Conservation (phyloP, 1,140 invertebrate genomes). For the Meteorus sp. region DNA sequence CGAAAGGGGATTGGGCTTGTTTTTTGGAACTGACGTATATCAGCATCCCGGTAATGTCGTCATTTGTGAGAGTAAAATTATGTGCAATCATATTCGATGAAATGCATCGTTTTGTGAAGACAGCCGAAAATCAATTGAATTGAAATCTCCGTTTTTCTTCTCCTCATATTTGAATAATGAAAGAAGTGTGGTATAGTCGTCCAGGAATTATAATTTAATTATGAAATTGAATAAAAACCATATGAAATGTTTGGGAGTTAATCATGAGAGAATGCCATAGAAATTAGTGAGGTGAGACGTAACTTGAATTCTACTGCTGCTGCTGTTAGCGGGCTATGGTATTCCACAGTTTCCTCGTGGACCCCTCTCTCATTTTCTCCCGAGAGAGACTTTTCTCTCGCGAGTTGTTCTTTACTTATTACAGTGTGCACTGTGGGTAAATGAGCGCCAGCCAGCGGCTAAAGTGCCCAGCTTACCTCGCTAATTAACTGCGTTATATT, state of each 20-base stretch:
- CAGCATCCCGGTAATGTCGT: no score
- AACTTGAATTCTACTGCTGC: no score
- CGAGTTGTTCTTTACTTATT: conserved; percentile 17
- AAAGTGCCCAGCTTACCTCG: conserved; percentile 5
- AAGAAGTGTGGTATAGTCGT: no score
- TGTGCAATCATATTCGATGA: not conserved
- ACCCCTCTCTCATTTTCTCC: no score
- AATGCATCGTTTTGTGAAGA: not conserved
- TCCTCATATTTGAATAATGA: no score
- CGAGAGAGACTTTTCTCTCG: not conserved
- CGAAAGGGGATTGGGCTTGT: not conserved
- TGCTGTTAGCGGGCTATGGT: no score
- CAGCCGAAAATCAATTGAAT: not conserved
- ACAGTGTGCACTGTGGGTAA: conserved; percentile 14
- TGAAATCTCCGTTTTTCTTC: no score
- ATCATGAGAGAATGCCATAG: no score
- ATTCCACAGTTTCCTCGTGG: conserved; percentile 1
- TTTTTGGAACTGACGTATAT: no score
- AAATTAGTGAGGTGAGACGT: not conserved
- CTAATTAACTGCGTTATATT: conserved; percentile 22
- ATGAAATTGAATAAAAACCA: no score
- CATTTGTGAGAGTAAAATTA: not conserved
- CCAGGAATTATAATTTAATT: no score
- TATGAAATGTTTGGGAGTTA: no score
- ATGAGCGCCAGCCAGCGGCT: not conserved